Conservation (phyloP, 2,113 vertebrate genomes). For the Heterochromis multidens region DNA sequence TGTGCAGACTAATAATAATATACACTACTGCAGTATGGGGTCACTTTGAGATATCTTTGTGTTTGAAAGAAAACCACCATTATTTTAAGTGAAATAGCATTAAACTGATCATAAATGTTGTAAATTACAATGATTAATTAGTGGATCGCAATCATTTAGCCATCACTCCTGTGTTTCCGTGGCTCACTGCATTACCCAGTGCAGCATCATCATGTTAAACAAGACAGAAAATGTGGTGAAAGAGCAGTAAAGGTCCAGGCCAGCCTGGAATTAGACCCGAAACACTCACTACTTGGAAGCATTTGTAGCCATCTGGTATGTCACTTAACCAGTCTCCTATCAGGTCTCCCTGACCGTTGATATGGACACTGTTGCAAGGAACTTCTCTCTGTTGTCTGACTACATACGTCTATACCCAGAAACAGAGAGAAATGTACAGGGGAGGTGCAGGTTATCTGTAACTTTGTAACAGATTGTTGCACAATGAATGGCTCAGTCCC, state of each 20-base stretch:
- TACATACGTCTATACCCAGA: not conserved
- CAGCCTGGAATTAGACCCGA: not conserved
- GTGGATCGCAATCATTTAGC: not conserved
- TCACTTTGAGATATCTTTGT: not conserved
- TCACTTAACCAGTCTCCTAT: not conserved
- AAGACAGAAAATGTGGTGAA: not conserved
- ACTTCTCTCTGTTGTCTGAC: not conserved
- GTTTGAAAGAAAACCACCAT: not conserved
- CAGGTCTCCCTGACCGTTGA: not conserved
- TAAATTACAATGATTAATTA: not conserved
- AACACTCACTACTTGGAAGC: not conserved
- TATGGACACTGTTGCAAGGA: not conserved
- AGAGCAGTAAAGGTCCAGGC: not conserved
- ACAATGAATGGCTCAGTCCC: not conserved
- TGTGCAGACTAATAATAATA: not conserved
- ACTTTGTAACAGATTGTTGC: not conserved
- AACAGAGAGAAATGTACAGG: not conserved
- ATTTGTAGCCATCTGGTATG: not conserved
- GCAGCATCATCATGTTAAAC: not conserved
- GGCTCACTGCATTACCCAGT: not conserved
- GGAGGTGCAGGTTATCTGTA: not conserved
- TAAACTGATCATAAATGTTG: not conserved
- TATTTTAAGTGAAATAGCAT: not conserved
- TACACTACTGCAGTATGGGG: not conserved
- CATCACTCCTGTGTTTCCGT: not conserved